Percentiles rank a stretch among this genome's conserved stretches.
Conservation (phyloP, 2,888 invertebrate genomes). For the Chalcosyrphus nemorum region DNA sequence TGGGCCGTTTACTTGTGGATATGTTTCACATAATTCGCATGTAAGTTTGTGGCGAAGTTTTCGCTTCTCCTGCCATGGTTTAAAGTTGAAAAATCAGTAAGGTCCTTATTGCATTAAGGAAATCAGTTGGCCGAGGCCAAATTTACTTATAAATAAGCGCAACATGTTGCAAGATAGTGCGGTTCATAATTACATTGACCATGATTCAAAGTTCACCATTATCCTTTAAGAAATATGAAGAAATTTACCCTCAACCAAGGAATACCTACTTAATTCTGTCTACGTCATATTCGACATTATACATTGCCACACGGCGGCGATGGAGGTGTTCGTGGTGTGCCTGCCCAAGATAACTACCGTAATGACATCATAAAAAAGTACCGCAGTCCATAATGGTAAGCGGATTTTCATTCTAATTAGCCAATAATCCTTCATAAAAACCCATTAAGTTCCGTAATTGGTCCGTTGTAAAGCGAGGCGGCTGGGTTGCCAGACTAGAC, state of each 20-base stretch:
- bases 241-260: not conserved
- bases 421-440: conserved; percentile 74
- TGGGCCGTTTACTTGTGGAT: conserved; percentile 47
- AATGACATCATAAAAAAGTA: conserved; percentile 73
- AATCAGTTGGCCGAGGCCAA: conserved; percentile 7
- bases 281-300: conserved; percentile 34
- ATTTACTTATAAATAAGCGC: not conserved
- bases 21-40: conserved; percentile 44
- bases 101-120: not conserved
- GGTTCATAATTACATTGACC: not conserved
- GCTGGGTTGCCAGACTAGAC: conserved; percentile 25
- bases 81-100: conserved; percentile 9
- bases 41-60: conserved; percentile 29
- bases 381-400: conserved; percentile 70
- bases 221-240: conserved; percentile 6
- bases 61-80: not conserved
- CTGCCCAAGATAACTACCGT: conserved; percentile 73
- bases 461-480: conserved; percentile 37
- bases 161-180: conserved; percentile 1
- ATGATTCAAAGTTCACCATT: conserved; percentile 5
- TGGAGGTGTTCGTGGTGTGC: conserved; percentile 45
- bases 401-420: conserved; percentile 75
- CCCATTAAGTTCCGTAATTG: conserved; percentile 59
- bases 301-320: not conserved
- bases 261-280: conserved; percentile 14